Evolutionary conservation across 2,113 vertebrate species (phyloP), one percentile per base, ranked within the genome.

Genomic region (Girardinichthys multiradiatus): DNA sequence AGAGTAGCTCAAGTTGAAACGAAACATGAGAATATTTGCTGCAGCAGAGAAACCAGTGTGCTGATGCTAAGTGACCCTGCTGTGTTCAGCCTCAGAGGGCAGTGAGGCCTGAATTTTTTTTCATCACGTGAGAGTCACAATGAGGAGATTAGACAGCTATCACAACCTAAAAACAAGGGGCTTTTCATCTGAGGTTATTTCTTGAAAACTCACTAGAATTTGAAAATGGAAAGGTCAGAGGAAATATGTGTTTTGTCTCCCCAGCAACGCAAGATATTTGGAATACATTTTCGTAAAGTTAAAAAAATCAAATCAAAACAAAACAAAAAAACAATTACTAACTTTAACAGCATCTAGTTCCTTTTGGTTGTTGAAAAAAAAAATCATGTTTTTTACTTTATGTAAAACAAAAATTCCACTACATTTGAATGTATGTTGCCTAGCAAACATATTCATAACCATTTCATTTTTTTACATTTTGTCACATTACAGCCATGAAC

Each of bases 61-160:
- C 51, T 24, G 69, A 66, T 65, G 74, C 63, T 79, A 81, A 68
- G 57, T 65, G 66, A 81, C 68, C 59, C 76, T 71, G 64, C 72
- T 72, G 29, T 27, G 77, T 64, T 63, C 28, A 59, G 80, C 89
- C 79, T 65, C 9, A 6, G 74, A 86, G 84, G 70, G 74, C 64
- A 82, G 71, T 2, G 51, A 64, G 68, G 70, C 51, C 66, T 68
- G 57, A 74, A 80, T 83, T 90, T 91, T 79, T 70, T 68, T 80
- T 71, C 80, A 91, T 95, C 95, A 95, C 94, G 94, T 95, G 95
- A 95, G 92, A 95, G 95, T 95, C 95, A 95, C 91, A 89, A 77
- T 86, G 81, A 61, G 84, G 84, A 78, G 93, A 95, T 95, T 94
- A 94, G 37, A 64, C 15, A n/a, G 70, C 59, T 54, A 67, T 66